A percentile compares a stretch with the other conserved stretches of the same genome.
These are phyloP conservation scores for Drosophila hydei DNA, from an alignment of 1,140 invertebrate genomes.

Conservation along the genomic window DNA sequence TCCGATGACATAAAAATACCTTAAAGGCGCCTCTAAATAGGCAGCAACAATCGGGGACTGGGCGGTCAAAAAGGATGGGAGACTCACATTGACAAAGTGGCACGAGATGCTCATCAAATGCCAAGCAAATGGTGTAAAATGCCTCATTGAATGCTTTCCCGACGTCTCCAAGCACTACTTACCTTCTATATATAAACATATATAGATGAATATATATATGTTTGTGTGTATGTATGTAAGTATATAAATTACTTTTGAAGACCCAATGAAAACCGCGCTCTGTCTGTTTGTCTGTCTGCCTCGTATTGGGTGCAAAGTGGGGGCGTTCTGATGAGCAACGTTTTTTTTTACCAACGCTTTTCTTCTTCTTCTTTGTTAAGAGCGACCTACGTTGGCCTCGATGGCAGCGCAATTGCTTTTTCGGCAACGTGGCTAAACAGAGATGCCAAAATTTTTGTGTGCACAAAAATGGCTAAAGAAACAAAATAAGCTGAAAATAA, in stretches of 20 bases:
- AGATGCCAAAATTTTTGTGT: not conserved
- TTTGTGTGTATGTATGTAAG: conserved; percentile 4
- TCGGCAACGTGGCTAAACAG: conserved; percentile 41
- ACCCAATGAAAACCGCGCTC: conserved; percentile 14
- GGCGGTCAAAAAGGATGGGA: not conserved
- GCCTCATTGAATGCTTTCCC: conserved; percentile 69
- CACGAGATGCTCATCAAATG: conserved; percentile 69
- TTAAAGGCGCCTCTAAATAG: conserved; percentile 50
- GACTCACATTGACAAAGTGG: conserved; percentile 44
- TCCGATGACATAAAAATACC: conserved; percentile 73
- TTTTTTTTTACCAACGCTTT: not conserved
- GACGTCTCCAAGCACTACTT: conserved; percentile 51
- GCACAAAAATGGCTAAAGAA: not conserved
- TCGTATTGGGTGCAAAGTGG: conserved; percentile 22
- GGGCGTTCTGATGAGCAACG: not conserved
- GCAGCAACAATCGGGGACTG: conserved; percentile 61
- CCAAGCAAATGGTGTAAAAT: conserved; percentile 76
- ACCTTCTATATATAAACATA: conserved; percentile 38
- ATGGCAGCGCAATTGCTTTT: conserved; percentile 72
- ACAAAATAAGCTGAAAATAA: too few relatives aligned
- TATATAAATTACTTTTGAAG: conserved; percentile 7
- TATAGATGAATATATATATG: conserved; percentile 3
- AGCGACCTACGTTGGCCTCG: conserved; percentile 47
- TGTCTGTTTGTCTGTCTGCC: conserved; percentile 4
- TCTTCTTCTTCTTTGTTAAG: not conserved